These are phyloP conservation scores for Peribatodes rhomboidaria DNA, from an alignment of 2,888 invertebrate genomes.

Conservation along the genomic window DNA sequence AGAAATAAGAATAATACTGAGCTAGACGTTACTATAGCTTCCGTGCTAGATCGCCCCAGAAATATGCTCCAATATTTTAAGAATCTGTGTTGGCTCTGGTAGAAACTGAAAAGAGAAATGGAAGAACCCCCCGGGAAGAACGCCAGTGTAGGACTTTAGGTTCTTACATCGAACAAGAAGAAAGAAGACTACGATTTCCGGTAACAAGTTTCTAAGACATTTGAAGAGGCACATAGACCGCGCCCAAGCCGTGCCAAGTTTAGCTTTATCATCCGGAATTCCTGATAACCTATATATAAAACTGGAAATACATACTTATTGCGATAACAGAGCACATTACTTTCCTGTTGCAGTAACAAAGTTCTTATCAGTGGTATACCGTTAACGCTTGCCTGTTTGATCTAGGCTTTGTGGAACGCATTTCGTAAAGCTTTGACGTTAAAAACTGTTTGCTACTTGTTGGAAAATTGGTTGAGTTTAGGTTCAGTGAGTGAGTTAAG, in stretches of 20 bases:
- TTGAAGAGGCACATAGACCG: conserved; percentile 41
- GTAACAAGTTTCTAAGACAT: conserved; percentile 53
- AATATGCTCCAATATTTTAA: not conserved
- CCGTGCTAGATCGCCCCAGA: too few relatives aligned
- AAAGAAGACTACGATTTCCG: too few relatives aligned
- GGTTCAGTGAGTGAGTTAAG: not conserved
- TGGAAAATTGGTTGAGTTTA: not conserved
- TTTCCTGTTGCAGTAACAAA: conserved; percentile 68
- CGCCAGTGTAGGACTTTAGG: not conserved
- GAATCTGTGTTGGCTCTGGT: not conserved
- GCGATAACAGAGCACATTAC: conserved; percentile 70
- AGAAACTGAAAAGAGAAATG: not conserved
- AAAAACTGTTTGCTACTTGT: not conserved
- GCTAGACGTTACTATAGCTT: too few relatives aligned
- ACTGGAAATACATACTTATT: conserved; percentile 71
- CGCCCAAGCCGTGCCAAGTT: conserved; percentile 63
- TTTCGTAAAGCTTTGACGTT: conserved; percentile 15
- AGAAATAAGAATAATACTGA: too few relatives aligned
- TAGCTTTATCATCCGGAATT: conserved; percentile 81
- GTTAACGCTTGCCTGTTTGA: conserved; percentile 28
- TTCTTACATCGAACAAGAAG: not conserved
- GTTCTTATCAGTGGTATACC: conserved; percentile 32
- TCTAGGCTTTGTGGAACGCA: conserved; percentile 31
- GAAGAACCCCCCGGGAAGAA: not conserved
- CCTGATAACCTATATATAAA: conserved; percentile 84